These are phyloP conservation scores for Gnatocerus cornutus DNA, from an alignment of 2,888 invertebrate species.

Conservation along the genomic window DNA sequence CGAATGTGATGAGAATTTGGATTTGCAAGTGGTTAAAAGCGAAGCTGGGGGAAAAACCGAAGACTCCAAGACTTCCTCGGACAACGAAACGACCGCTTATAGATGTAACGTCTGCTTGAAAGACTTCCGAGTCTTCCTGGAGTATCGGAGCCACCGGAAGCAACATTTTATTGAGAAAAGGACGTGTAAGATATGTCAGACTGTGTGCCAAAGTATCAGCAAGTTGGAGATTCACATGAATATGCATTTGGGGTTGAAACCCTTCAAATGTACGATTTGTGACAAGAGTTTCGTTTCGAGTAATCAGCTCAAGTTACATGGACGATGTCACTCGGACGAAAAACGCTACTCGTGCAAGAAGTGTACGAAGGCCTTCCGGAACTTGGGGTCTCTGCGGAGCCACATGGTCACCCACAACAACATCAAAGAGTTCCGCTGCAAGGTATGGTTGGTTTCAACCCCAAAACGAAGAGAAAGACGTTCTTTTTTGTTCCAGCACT, in stretches of 20 bases:
- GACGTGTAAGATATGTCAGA: constrained; percentile 60
- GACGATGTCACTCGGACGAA: constrained; percentile 59
- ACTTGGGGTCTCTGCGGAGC: constrained; percentile 59
- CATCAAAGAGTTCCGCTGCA: constrained; percentile 59
- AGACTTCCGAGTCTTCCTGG: constrained; percentile 55
- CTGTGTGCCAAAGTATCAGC: constrained; percentile 59
- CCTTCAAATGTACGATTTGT: constrained; percentile 61
- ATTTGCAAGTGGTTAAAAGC: background rate
- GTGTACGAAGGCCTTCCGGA: constrained; percentile 61
- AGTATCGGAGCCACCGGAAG: constrained; percentile 58
- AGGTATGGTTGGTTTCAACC: no score
- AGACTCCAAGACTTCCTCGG: background rate
- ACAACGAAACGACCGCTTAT: constrained; percentile 54
- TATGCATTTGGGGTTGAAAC: constrained; percentile 61
- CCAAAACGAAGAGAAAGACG: no score
- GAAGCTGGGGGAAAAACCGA: background rate
- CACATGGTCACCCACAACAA: constrained; percentile 60
- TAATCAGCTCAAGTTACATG: constrained; percentile 61
- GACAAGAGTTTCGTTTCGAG: constrained; percentile 59
- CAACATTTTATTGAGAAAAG: constrained; percentile 61
- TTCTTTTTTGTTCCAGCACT: constrained; percentile 56
- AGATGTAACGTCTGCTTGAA: constrained; percentile 58
- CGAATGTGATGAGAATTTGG: constrained; percentile 10
- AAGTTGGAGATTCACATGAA: constrained; percentile 62
- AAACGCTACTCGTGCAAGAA: constrained; percentile 59